These are phyloP conservation scores for Sitobion miscanthi DNA, from an alignment of 1,140 invertebrate species.

Conservation along the genomic window DNA sequence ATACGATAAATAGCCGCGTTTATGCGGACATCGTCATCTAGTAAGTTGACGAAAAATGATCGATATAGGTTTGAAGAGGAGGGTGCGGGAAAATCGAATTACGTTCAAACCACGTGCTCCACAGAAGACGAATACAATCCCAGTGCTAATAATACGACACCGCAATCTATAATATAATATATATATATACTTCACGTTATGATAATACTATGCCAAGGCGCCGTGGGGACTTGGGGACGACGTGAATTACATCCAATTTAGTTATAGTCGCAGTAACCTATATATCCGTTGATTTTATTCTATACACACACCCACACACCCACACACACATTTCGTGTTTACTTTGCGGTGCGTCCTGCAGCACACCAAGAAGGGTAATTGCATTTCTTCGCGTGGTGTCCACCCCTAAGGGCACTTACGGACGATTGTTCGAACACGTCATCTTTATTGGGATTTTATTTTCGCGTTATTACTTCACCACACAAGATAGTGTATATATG, in stretches of 20 bases:
- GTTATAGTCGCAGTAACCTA: slow-evolving; percentile 10
- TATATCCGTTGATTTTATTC: slow-evolving; percentile 19
- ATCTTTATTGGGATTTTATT: slow-evolving; percentile 6
- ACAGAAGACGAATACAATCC: not conserved
- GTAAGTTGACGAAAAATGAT: not conserved
- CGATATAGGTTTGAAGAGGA: not conserved
- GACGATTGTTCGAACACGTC: slow-evolving; percentile 23
- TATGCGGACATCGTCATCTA: not conserved
- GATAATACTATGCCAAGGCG: not conserved
- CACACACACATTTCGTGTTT: not conserved
- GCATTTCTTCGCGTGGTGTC: not conserved
- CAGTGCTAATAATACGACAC: not conserved
- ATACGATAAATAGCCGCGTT: not conserved
- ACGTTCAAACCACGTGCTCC: not conserved
- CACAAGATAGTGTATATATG: not conserved
- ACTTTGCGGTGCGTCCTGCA: not conserved
- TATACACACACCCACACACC: not conserved
- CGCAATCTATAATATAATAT: not conserved
- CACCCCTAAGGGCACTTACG: not conserved
- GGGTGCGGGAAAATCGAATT: not conserved
- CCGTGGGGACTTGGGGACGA: not conserved
- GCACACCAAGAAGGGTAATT: not conserved
- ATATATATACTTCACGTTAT: not conserved
- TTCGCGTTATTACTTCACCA: not conserved
- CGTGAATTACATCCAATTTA: slow-evolving; percentile 42